phyloP scores from a whole-genome alignment of 2,888 invertebrate genomes.

The Mystacides longicornis region DNA sequence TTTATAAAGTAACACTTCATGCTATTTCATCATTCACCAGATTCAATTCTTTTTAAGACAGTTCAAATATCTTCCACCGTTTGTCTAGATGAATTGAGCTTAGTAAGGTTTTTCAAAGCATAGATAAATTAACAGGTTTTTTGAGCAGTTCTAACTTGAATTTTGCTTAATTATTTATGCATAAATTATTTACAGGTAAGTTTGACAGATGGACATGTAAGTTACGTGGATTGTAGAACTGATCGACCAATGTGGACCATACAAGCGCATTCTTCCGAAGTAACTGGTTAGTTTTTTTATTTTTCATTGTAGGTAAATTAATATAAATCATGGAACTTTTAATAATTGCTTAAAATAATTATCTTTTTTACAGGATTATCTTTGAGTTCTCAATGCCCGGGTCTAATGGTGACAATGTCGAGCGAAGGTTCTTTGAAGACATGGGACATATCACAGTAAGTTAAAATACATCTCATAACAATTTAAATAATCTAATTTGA shows the following conservation, averaged over 20 bases:
- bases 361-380: conserved; percentile 50
- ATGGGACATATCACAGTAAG: conserved; percentile 62
- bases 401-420: conserved; percentile 70
- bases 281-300: conserved; percentile 56
- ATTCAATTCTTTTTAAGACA: too few species aligned
- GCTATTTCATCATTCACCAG: too few species aligned
- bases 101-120: too few species aligned
- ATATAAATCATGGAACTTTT: not conserved
- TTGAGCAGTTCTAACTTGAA: too few species aligned
- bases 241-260: conserved; percentile 62
- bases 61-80: too few species aligned
- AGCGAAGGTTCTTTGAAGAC: conserved; percentile 77
- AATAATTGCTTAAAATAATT: not conserved
- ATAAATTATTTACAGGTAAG: conserved; percentile 45
- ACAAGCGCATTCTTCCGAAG: conserved; percentile 75
- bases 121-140: too few species aligned
- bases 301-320: not conserved
- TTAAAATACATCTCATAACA: not conserved
- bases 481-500: not conserved
- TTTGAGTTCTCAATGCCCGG: conserved; percentile 64
- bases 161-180: too few species aligned
- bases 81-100: too few species aligned
- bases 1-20: too few species aligned
- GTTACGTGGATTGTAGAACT: conserved; percentile 67
- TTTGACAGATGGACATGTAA: conserved; percentile 58